Conservation (phyloP, 2,888 invertebrate genomes). For the Macrosiphum euphorbiae region DNA sequence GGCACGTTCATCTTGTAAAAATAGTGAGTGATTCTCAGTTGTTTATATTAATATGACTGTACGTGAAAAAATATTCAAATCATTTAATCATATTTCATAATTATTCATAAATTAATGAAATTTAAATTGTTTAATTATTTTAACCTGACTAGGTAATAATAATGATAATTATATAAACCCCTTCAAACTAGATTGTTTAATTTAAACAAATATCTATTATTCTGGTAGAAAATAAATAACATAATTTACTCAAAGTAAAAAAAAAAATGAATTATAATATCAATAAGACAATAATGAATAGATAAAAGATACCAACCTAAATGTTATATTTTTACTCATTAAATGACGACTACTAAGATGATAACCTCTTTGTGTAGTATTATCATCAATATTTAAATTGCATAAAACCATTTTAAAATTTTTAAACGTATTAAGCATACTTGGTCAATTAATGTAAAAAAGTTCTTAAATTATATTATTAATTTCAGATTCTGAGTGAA, state of each 20-base stretch:
- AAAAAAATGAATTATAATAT: neutral
- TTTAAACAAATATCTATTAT: neutral
- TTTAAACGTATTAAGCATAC: neutral
- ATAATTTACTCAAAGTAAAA: neutral
- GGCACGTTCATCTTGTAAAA: neutral
- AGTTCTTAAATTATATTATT: neutral
- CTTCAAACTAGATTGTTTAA: neutral
- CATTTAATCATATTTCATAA: neutral
- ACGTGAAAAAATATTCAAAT: neutral
- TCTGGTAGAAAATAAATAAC: too few species aligned
- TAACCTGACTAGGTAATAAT: neutral
- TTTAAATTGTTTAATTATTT: neutral
- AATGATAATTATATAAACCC: neutral
- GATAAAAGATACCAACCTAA: too few species aligned
- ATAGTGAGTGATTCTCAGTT: neutral
- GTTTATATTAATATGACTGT: neutral
- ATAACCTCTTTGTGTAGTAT: neutral
- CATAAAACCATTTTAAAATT: neutral
- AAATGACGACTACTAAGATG: too few species aligned
- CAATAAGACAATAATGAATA: too few species aligned
- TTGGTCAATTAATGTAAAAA: neutral
- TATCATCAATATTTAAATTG: neutral
- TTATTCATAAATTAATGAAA: neutral
- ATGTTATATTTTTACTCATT: too few species aligned
- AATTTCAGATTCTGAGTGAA: too few species aligned